phyloP scores from a whole-genome alignment of 2,113 vertebrate species.

The Balaeniceps rex region DNA sequence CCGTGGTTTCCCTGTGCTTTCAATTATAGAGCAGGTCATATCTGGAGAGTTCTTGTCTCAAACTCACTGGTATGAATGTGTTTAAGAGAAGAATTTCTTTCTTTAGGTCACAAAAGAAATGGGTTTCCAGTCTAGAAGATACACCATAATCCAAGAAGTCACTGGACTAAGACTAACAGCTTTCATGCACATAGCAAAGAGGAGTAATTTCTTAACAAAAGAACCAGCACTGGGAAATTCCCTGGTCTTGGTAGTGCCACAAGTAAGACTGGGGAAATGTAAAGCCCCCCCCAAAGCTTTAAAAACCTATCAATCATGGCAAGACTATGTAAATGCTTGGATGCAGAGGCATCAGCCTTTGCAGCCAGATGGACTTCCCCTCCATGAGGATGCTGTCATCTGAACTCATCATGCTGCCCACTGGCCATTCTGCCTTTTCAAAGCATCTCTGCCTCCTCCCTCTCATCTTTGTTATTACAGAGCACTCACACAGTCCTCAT shows the following conservation, averaged over 20 bases:
- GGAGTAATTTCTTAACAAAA: not conserved
- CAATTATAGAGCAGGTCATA: rapidly evolving
- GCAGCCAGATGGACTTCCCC: not conserved
- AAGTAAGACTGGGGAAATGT: not conserved
- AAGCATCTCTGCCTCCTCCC: not conserved
- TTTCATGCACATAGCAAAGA: not conserved
- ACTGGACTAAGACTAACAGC: not conserved
- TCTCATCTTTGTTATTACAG: not conserved
- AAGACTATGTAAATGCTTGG: not conserved
- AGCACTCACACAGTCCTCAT: not conserved
- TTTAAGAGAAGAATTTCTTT: not conserved
- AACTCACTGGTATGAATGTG: not conserved
- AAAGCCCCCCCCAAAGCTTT: not conserved
- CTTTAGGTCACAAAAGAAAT: not conserved
- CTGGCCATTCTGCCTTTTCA: not conserved
- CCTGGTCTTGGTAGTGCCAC: not conserved
- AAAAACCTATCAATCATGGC: not conserved
- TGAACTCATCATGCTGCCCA: not conserved
- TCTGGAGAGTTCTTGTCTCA: rapidly evolving
- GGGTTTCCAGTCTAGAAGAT: not conserved
- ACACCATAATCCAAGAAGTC: not conserved
- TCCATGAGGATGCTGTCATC: not conserved
- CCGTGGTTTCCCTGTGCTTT: not conserved
- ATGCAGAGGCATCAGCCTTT: not conserved
- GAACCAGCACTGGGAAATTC: not conserved